These are phyloP conservation scores for Ferdinandea cuprea DNA, from an alignment of 2,888 invertebrate genomes.

Conservation along the genomic window DNA sequence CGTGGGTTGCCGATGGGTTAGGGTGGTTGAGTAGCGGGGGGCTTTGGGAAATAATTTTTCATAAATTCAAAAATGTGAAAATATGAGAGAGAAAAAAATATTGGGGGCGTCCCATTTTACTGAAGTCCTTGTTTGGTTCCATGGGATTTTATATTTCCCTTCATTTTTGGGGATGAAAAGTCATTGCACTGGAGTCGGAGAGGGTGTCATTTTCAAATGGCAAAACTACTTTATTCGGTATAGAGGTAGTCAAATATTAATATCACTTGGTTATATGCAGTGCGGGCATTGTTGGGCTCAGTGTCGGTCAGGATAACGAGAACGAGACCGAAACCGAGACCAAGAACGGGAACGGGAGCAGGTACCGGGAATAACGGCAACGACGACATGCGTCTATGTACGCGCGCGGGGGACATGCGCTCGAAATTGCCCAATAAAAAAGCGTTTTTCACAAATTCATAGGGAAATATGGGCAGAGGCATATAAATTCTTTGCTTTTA, in stretches of 20 bases:
- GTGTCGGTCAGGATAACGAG: constrained; percentile 21
- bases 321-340: constrained; percentile 24
- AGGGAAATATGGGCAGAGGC: constrained; percentile 77
- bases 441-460: constrained; percentile 78
- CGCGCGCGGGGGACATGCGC: constrained; percentile 78
- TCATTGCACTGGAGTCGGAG: constrained; percentile 47
- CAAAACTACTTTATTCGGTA: constrained; percentile 64
- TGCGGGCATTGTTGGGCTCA: constrained; percentile 69
- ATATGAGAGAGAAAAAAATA: constrained; percentile 70
- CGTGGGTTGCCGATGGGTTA: background rate
- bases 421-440: constrained; percentile 79
- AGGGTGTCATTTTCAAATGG: constrained; percentile 55
- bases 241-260: constrained; percentile 74
- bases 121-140: constrained; percentile 41
- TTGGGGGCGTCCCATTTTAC: constrained; percentile 72
- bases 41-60: constrained; percentile 69
- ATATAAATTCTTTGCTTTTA: constrained; percentile 76
- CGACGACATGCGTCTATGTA: constrained; percentile 75
- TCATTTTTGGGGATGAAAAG: constrained; percentile 67
- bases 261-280: constrained; percentile 71
- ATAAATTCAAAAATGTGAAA: constrained; percentile 75
- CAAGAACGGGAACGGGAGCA: constrained; percentile 34
- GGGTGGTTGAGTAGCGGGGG: too few species aligned
- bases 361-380: constrained; percentile 33
- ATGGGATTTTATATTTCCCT: constrained; percentile 8